Evolutionary conservation across 1,140 invertebrate species (phyloP), one percentile per base, ranked within the genome.

Genomic region (Pachyrhynchus sulphureomaculatus): DNA sequence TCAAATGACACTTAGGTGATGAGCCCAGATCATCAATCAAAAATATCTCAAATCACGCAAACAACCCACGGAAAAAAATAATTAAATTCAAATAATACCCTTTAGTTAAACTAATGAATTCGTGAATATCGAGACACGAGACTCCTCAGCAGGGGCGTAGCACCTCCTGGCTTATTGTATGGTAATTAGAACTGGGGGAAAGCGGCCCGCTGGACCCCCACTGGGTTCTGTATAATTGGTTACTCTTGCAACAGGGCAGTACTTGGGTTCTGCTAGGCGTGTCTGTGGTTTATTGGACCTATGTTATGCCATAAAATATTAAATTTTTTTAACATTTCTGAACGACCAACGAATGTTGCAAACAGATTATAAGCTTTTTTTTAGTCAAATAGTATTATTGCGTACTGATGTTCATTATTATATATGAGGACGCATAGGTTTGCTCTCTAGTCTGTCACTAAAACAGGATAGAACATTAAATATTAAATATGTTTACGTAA

Each of bases 91-190:
- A 58, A 58, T 48, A 58, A 48, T 48, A 48, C 45, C 47, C 47
- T 61, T 61, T 61, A 53, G 24, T 36, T 24, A 18, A 26, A 15
- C 41, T 61, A 61, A 61, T 59, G 51, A 62, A 62, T 62, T 62
- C 59, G 59, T 62, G 59, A 62, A 54, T 54, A 54, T 54, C 59
- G 49, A 48, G 58, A 67, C 61, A 58, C 48, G 58, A 65, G 48
- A 60, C 42, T 61, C 13, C 62, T 32, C 62, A 48, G 59, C 61
- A 48, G 65, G 67, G 56, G 56, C 49, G 65, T 62, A 67, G 59
- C 67, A 69, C 67, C 67, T 67, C 67, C 58, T 48, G 65, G 56
- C 49, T 64, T 37, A 69, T 69, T 69, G 67, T 69, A 69, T 69
- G 67, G 44, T 69, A 69, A 69, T 69, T 66, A 66, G 67, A 66